Base-by-base conservation (phyloP, 1,140 invertebrate species). In the Aphelenchoides besseyi region DNA sequence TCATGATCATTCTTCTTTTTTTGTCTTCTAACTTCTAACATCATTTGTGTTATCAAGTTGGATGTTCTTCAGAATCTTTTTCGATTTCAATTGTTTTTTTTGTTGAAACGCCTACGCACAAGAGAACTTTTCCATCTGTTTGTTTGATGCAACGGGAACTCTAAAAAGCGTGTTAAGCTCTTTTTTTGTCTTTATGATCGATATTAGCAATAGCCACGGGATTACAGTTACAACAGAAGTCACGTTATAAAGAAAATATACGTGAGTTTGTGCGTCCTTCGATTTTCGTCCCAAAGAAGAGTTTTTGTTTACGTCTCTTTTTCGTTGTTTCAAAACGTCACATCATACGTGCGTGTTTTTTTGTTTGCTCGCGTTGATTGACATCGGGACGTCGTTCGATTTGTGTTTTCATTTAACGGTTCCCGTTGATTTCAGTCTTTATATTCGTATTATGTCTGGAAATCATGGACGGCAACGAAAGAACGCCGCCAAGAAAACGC, bases 401-500 rank as follows among this genome's bases (percentile, higher is more conserved):
- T 12, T 23, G 41, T 48, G 41, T 16, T 48, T 48, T 48, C 41
- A 23, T 16, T 48, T 48, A 23, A 12, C 41, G 41, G 41, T 48
- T 48, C 41, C 12, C 41, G 41, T 12, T 48, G 12, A 16, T 48
- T 12, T 23, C 12, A 23, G 41, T 23, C 12, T 48, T 23, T 23
- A 12, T 23, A 23, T 48, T 48, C 5, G 23, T 59, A 59, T 59
- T 59, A 59, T 59, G 55, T 59, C 55, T 59, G 18, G 5, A 59
- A 5, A 59, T 8, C 5, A 41, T 59, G 55, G 55, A 8, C 55
- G 55, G 5, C 26, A 59, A 59, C 55, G 55, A 59, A 59, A 59
- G 55, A 33, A 18, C 5, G 32, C 55, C 55, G 55, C 55, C 5
- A 59, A 59, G 55, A 59, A 59, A 59, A 8, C 55, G 18, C 5